phyloP scores from a whole-genome alignment of 2,113 vertebrate genomes.

The Oxyura jamaicensis region DNA sequence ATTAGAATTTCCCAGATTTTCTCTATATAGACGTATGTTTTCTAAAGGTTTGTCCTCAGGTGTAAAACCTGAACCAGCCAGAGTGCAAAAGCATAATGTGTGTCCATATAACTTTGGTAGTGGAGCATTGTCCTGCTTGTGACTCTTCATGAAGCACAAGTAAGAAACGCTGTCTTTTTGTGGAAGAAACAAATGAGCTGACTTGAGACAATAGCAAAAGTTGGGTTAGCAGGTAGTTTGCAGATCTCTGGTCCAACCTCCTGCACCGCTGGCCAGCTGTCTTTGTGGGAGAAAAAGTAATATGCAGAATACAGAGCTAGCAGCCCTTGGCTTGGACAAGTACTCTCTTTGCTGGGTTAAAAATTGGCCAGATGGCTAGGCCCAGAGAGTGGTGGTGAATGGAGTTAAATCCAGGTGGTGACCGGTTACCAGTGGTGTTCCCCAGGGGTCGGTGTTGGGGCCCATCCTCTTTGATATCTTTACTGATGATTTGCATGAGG shows the following conservation, averaged over 20 bases:
- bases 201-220: background rate
- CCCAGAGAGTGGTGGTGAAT: no score
- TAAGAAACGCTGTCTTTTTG: background rate
- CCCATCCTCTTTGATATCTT: no score
- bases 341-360: no score
- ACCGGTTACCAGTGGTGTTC: no score
- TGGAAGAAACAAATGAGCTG: background rate
- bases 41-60: background rate
- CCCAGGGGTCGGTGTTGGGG: no score
- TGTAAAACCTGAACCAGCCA: background rate
- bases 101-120: background rate
- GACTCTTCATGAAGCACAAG: background rate
- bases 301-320: background rate
- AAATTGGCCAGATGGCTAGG: no score
- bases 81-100: background rate
- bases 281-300: background rate
- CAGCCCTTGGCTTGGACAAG: no score
- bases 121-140: background rate
- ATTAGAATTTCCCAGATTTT: background rate
- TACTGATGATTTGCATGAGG: no score
- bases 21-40: background rate
- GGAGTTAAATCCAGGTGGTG: no score
- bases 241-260: background rate
- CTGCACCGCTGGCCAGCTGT: background rate
- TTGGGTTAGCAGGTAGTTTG: background rate